These are phyloP conservation scores for Lacerta bilineata DNA, from an alignment of 2,797 vertebrate genomes.

Conservation along the genomic window DNA sequence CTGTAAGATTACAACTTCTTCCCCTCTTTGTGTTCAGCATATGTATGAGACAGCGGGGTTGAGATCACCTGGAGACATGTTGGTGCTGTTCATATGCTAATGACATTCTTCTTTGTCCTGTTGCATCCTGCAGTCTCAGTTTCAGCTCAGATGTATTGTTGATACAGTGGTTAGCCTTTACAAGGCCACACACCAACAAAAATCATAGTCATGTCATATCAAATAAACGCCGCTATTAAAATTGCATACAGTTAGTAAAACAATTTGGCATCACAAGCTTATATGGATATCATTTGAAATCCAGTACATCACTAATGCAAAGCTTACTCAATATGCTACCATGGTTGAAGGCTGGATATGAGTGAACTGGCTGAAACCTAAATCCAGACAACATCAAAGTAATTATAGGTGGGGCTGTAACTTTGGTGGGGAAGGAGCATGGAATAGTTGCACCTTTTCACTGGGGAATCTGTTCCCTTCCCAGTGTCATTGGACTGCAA, in stretches of 20 bases:
- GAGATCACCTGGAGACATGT: background rate
- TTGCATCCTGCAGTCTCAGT: background rate
- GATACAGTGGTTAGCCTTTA: background rate
- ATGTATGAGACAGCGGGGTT: background rate
- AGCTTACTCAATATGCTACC: background rate
- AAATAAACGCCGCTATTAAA: background rate
- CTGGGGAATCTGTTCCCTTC: too few relatives aligned
- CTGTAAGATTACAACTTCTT: background rate
- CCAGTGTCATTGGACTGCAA: too few relatives aligned
- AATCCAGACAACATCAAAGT: background rate
- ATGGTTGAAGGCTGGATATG: background rate
- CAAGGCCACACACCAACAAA: background rate
- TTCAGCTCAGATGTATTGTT: slow-evolving; percentile 12
- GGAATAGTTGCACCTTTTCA: background rate
- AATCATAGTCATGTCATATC: background rate
- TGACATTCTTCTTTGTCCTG: background rate
- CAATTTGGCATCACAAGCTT: background rate
- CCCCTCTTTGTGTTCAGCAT: background rate
- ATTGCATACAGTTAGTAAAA: background rate
- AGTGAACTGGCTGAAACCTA: background rate
- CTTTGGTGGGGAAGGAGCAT: background rate
- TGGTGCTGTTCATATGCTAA: background rate
- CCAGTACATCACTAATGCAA: background rate
- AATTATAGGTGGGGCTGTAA: background rate
- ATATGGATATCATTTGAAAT: slow-evolving; percentile 10